phyloP scores from a whole-genome alignment of 2,113 vertebrate genomes.

The Rhodinocichla rosea region DNA sequence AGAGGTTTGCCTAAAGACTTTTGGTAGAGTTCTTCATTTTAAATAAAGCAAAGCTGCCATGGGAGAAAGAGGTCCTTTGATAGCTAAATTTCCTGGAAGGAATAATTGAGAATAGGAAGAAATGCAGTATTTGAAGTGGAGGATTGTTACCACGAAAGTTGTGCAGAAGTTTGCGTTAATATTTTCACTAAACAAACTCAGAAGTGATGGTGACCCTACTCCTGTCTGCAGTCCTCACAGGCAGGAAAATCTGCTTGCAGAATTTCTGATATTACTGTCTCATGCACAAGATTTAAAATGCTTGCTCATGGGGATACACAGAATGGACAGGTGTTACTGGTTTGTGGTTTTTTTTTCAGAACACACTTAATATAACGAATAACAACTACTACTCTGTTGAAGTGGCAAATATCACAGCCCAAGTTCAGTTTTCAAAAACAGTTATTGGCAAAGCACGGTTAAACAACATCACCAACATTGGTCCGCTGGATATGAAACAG shows the following conservation, averaged over 20 bases:
- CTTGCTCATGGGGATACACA: not conserved
- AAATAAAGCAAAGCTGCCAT: not conserved
- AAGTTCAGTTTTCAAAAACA: conserved; percentile 93
- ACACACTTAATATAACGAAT: conserved; percentile 93
- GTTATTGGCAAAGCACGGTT: conserved; percentile 90
- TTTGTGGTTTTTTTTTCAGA: conserved; percentile 72
- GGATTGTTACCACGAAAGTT: not conserved
- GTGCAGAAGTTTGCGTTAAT: not conserved
- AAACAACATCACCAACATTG: conserved; percentile 86
- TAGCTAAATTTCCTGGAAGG: not conserved
- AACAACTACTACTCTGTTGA: conserved; percentile 93
- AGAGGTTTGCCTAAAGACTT: not conserved
- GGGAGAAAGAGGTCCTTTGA: not conserved
- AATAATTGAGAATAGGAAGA: not conserved
- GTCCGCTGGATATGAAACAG: conserved; percentile 87
- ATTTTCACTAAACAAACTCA: not conserved
- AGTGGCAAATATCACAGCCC: conserved; percentile 91
- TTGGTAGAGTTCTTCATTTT: not conserved
- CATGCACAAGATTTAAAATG: not conserved
- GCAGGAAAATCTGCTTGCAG: not conserved
- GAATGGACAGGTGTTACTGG: not conserved
- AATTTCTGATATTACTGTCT: not conserved
- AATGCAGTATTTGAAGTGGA: not conserved
- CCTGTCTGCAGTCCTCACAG: not conserved
- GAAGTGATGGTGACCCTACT: not conserved